Evolutionary conservation across 2,888 invertebrate species (phyloP).

Genomic region (Troilus luridus): DNA sequence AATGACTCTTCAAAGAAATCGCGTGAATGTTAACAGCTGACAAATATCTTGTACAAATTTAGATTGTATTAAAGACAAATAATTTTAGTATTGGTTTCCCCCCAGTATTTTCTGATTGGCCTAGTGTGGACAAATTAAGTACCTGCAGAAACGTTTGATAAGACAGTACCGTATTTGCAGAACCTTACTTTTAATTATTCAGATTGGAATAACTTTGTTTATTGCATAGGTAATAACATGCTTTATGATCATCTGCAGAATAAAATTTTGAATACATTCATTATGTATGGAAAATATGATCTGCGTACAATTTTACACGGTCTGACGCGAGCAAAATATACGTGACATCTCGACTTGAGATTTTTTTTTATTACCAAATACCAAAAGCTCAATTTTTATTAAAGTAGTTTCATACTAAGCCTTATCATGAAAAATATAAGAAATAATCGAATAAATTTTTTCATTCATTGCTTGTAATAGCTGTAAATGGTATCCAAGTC

Average conservation of each 20-base stretch:
- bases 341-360: neutral
- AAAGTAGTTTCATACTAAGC: neutral
- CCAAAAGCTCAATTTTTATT: neutral
- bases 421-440: neutral
- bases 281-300: neutral
- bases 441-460: neutral
- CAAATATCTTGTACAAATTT: too few species aligned
- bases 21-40: too few species aligned
- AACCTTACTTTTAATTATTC: too few species aligned
- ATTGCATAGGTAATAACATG: too few species aligned
- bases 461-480: neutral
- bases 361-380: neutral
- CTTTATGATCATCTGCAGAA: neutral
- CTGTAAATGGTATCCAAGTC: neutral
- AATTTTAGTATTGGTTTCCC: too few species aligned
- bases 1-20: too few species aligned
- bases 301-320: neutral
- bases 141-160: too few species aligned
- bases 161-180: too few species aligned
- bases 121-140: too few species aligned
- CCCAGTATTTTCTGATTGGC: too few species aligned
- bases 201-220: too few species aligned
- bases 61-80: too few species aligned
- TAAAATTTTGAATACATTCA: neutral
- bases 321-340: neutral